Base-by-base conservation (phyloP, 2,113 vertebrate species). In the Neofelis nebulosa region DNA sequence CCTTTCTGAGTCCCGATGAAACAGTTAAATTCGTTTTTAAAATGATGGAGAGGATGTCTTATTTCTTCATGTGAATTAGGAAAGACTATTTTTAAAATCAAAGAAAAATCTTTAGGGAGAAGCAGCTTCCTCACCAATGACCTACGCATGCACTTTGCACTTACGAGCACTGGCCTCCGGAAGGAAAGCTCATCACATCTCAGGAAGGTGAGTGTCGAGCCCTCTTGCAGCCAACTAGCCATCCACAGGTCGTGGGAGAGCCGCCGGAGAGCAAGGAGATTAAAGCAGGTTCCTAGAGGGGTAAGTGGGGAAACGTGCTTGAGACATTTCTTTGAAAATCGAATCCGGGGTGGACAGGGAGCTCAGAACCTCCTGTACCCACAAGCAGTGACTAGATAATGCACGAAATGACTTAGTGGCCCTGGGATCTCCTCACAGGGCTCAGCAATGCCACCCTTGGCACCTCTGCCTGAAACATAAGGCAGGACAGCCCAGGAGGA, bases 21-120 rank as follows among this genome's bases (percentile, higher is more conserved):
- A 97, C 4, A 31, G 85, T 95, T 93, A 85, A 79, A 71, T 96
- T 41, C 83, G 78, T 80, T 87, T 7, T 41, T 10, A 96, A 94
- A 95, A 90, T 50, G 92, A 65, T 76, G 25, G 36, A 16, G 27
- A 4, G 12, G 31, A 76, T 66, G 15, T 27, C 73, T 80, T 69
- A 12, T 52, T 63, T 94, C 93, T 97, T 90, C 45, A 13, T 25
- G 52, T 83, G 76, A 94, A 97, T 96, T 84, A 48, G 12, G 76
- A 92, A 90, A 94, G 55, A 68, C n/a, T 71, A 15, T 88, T 94
- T 97, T 96, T 65, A 31, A 97, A 96, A 95, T 76, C 41, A 88
- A 96, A 97, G 84, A 84, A 36, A 7, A 12, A 50, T 85, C 73
- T 66, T 63, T 14, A 31, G 36, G 19, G 38, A 61, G 66, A 88